Percentiles rank a stretch among this genome's conserved stretches.
Conservation (phyloP, 1,140 invertebrate genomes). For the Lanistes nyassanus region DNA sequence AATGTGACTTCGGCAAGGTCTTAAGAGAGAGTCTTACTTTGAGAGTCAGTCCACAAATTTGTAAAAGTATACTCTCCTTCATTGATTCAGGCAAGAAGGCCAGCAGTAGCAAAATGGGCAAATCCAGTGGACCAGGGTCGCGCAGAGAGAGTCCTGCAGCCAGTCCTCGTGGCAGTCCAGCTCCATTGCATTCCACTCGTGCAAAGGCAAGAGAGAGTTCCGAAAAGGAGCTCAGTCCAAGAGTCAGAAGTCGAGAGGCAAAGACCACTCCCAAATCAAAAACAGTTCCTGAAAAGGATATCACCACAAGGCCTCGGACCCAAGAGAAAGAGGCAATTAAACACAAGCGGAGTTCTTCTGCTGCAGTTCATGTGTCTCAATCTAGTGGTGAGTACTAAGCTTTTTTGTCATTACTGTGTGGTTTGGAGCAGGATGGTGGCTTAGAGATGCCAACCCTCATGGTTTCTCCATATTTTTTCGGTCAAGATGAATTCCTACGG, state of each 20-base stretch:
- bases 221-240: background rate
- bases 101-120: conserved; percentile 4
- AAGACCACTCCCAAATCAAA: conserved; percentile 21
- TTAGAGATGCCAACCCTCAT: no score
- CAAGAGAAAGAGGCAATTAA: background rate
- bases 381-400: conserved; percentile 9
- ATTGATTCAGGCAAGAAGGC: no score
- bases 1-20: no score
- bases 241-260: conserved; percentile 27
- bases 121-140: conserved; percentile 41
- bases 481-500: no score
- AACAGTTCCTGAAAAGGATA: conserved; percentile 6
- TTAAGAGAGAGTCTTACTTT: background rate
- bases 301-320: conserved; percentile 4
- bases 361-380: conserved; percentile 6
- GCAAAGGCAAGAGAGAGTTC: background rate
- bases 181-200: conserved; percentile 29
- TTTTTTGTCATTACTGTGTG: no score
- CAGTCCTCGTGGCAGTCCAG: conserved; percentile 57
- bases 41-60: background rate
- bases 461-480: no score
- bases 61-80: background rate
- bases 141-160: conserved; percentile 49
- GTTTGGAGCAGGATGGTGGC: no score
- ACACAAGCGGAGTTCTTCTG: conserved; percentile 6